Percentiles rank a stretch among this genome's conserved stretches.
Evolutionary conservation across 2,113 vertebrate genomes (phyloP).

Genomic region (Ifrita kowaldi): DNA sequence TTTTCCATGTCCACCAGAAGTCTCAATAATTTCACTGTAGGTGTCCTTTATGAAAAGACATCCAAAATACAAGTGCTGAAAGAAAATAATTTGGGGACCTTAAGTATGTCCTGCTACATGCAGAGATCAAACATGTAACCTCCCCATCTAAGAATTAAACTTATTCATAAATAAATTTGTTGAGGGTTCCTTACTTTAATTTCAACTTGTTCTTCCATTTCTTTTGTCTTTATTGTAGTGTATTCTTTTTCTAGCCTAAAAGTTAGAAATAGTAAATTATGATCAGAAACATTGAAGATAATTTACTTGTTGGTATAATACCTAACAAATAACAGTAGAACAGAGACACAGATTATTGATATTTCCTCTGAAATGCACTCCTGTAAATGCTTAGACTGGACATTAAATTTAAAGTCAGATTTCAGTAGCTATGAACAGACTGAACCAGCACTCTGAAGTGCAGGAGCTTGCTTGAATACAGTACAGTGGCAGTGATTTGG

Average conservation of each 20-base stretch:
- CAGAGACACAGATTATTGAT: background rate
- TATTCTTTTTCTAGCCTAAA: constrained; percentile 97
- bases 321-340: background rate
- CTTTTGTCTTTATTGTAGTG: constrained; percentile 98
- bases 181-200: constrained; percentile 85
- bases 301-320: background rate
- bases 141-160: background rate
- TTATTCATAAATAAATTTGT: background rate
- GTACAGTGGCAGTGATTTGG: background rate
- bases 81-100: background rate
- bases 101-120: background rate
- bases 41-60: background rate
- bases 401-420: background rate
- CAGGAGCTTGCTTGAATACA: background rate
- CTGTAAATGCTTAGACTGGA: background rate
- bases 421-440: background rate
- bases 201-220: constrained; percentile 99
- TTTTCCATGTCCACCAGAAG: background rate
- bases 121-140: background rate
- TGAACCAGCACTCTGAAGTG: background rate
- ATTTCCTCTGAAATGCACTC: background rate
- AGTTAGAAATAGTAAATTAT: background rate
- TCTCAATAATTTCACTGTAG: background rate
- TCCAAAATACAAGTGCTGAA: background rate
- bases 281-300: background rate